These are phyloP conservation scores for Mormyrops boulengeri DNA, from an alignment of 2,797 vertebrate species.

Conservation along the genomic window DNA sequence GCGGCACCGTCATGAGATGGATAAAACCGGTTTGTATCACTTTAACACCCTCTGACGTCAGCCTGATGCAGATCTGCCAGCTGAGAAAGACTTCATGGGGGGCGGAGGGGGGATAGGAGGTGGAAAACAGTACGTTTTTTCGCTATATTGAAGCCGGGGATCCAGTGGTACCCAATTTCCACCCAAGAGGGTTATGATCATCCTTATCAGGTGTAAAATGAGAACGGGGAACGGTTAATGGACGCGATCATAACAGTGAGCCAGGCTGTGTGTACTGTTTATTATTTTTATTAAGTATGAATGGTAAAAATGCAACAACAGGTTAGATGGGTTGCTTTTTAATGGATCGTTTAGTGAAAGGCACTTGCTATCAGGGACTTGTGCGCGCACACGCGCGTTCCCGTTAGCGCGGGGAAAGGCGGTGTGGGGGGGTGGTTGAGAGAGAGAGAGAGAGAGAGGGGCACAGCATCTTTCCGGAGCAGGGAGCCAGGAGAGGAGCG, in stretches of 20 bases:
- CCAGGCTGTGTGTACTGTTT: background rate
- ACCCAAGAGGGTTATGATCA: background rate
- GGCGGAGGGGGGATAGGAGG: slow-evolving; percentile 15
- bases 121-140: slow-evolving; percentile 25
- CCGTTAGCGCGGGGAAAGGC: slow-evolving; percentile 9
- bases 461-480: slow-evolving; percentile 34
- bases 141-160: background rate
- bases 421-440: background rate
- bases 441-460: slow-evolving; percentile 27
- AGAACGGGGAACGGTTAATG: background rate
- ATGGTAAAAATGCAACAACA: slow-evolving; percentile 8
- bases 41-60: slow-evolving; percentile 70
- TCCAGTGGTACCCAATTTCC: background rate
- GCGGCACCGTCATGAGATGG: background rate
- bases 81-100: slow-evolving; percentile 36
- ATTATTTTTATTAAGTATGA: background rate
- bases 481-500: slow-evolving; percentile 19
- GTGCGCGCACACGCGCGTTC: slow-evolving; percentile 25
- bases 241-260: background rate
- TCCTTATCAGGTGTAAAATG: background rate
- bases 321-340: slow-evolving; percentile 52
- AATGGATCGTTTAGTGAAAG: slow-evolving; percentile 45
- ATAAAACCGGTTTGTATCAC: slow-evolving; percentile 43
- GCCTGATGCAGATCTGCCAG: slow-evolving; percentile 59
- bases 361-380: slow-evolving; percentile 47